Conservation (phyloP, 2,888 invertebrate species). For the Rotaria socialis region DNA sequence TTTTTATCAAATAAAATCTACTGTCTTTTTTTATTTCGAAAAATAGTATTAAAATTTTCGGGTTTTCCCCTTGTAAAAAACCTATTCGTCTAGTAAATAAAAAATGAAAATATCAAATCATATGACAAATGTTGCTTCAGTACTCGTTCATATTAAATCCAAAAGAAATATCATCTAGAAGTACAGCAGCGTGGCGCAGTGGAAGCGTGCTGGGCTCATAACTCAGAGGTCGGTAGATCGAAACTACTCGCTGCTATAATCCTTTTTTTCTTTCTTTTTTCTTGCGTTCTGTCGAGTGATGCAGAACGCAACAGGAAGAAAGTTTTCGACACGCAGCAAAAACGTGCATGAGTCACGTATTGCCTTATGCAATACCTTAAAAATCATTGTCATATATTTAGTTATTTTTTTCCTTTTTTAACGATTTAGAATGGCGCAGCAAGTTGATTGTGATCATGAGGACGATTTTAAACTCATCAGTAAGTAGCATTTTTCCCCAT, state of each 20-base stretch:
- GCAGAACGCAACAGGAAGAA: not conserved
- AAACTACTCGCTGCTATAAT: conserved; percentile 47
- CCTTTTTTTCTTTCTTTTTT: conserved; percentile 4
- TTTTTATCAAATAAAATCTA: too few relatives aligned
- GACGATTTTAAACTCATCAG: not conserved
- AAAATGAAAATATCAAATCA: too few relatives aligned
- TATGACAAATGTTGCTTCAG: too few relatives aligned
- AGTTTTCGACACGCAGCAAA: not conserved
- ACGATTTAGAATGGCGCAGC: not conserved
- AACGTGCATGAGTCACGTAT: too few relatives aligned
- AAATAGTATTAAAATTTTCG: too few relatives aligned
- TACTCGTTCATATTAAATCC: not conserved
- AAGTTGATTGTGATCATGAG: not conserved
- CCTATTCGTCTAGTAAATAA: too few relatives aligned
- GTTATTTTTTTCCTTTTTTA: not conserved
- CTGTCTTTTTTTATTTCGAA: too few relatives aligned
- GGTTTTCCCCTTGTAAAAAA: too few relatives aligned
- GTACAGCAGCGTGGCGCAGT: conserved; percentile 47
- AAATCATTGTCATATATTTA: not conserved
- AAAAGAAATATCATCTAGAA: not conserved
- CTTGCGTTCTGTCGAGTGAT: not conserved
- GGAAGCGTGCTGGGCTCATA: conserved; percentile 48
- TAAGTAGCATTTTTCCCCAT: too few relatives aligned
- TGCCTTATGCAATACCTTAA: not conserved
- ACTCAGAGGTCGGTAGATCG: conserved; percentile 47